A percentile compares a stretch with the other conserved stretches of the same genome.
Conservation (phyloP, 2,797 vertebrate genomes). For the Corythornis leucogaster region DNA sequence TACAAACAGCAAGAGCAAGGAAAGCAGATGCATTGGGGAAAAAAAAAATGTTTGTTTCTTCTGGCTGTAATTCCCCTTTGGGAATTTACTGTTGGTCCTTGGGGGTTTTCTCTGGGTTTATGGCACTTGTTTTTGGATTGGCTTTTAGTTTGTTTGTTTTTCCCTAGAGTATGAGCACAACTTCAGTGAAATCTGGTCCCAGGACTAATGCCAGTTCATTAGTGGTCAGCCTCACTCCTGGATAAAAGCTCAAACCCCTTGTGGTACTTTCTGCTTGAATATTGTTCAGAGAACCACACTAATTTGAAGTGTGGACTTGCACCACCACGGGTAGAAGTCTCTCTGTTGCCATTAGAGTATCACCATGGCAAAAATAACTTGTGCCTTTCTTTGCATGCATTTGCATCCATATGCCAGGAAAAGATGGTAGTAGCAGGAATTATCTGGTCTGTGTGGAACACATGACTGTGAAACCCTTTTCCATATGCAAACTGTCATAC, state of each 20-base stretch:
- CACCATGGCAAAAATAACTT: neutral
- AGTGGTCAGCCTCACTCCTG: neutral
- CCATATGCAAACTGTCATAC: neutral
- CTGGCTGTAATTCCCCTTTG: neutral
- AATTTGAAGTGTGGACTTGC: neutral
- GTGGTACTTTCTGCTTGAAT: neutral
- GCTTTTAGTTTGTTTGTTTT: neutral
- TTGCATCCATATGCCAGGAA: neutral
- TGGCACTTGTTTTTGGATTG: no score
- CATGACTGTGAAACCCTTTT: neutral
- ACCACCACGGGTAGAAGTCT: neutral
- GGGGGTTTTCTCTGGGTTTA: neutral
- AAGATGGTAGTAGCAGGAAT: neutral
- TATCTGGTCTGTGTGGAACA: neutral
- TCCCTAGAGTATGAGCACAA: neutral
- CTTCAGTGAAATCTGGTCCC: neutral
- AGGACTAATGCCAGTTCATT: neutral
- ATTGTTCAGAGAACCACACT: neutral
- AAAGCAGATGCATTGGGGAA: neutral
- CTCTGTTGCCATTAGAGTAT: neutral
- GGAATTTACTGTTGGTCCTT: neutral
- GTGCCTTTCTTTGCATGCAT: neutral
- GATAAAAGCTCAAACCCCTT: neutral
- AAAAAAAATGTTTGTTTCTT: neutral
- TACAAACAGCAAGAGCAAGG: neutral